These are phyloP conservation scores for Heteronetta atricapilla DNA, from an alignment of 2,113 vertebrate genomes.

Conservation along the genomic window DNA sequence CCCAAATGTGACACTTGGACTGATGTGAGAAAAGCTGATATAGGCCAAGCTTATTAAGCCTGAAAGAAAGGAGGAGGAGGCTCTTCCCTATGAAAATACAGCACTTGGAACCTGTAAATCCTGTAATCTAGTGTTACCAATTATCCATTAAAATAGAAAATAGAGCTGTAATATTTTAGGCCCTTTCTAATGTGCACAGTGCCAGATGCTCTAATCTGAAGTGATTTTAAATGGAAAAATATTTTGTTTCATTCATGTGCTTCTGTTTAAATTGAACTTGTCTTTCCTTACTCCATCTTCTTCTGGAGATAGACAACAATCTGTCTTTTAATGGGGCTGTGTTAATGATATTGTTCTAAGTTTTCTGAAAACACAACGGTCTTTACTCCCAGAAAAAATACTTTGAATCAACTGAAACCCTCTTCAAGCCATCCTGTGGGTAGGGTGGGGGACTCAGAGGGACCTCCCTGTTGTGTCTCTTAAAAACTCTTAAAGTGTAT, in stretches of 20 bases:
- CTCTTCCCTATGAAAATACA: conserved; percentile 76
- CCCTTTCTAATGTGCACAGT: conserved; percentile 31
- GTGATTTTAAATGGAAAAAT: conserved; percentile 67
- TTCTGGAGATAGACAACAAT: not conserved
- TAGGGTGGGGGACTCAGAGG: not conserved
- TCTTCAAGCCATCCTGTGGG: not conserved
- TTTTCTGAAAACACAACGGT: conserved; percentile 47
- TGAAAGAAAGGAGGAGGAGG: conserved; percentile 75
- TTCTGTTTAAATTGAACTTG: conserved; percentile 62
- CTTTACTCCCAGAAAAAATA: not conserved
- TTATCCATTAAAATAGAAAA: conserved; percentile 77
- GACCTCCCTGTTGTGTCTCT: not conserved
- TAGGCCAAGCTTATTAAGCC: conserved; percentile 80
- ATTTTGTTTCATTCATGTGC: conserved; percentile 52
- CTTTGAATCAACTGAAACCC: not conserved
- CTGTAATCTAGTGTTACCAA: conserved; percentile 81
- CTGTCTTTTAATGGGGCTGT: not conserved
- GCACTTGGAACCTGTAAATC: conserved; percentile 73
- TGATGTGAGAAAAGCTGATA: conserved; percentile 83
- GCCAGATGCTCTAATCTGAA: conserved; percentile 65
- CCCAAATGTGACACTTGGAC: conserved; percentile 80
- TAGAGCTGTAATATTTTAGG: conserved; percentile 77
- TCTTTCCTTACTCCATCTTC: conserved; percentile 43
- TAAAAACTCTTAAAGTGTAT: not conserved
- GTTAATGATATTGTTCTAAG: not conserved